Percentiles rank a stretch among this genome's conserved stretches.
Conservation (phyloP, 2,888 invertebrate genomes). For the Ariolimax columbianus region DNA sequence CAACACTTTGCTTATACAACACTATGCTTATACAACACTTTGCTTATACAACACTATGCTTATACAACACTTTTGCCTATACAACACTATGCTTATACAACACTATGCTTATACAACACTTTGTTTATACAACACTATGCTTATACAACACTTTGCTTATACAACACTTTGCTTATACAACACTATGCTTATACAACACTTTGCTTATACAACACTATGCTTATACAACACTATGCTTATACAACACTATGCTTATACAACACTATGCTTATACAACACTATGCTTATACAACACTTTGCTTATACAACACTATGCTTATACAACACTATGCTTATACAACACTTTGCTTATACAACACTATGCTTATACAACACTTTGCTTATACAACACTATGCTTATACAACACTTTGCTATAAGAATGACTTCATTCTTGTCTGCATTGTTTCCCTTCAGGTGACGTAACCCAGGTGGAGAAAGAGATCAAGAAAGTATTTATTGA, state of each 20-base stretch:
- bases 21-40: background rate
- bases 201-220: no score
- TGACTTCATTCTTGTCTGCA: background rate
- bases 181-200: background rate
- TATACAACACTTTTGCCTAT: no score
- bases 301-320: background rate
- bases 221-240: background rate
- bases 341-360: no score
- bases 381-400: background rate
- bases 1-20: no score
- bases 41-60: no score
- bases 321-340: no score
- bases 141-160: background rate
- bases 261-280: no score
- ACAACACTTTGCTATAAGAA: background rate
- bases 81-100: background rate
- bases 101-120: no score
- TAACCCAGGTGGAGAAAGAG: constrained; percentile 75
- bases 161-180: no score
- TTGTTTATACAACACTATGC: no score
- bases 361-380: background rate
- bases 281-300: background rate
- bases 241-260: background rate
- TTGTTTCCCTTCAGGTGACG: constrained; percentile 64
- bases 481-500: constrained; percentile 80